These are phyloP conservation scores for Vultur gryphus DNA, from an alignment of 2,797 vertebrate species.

Conservation along the genomic window DNA sequence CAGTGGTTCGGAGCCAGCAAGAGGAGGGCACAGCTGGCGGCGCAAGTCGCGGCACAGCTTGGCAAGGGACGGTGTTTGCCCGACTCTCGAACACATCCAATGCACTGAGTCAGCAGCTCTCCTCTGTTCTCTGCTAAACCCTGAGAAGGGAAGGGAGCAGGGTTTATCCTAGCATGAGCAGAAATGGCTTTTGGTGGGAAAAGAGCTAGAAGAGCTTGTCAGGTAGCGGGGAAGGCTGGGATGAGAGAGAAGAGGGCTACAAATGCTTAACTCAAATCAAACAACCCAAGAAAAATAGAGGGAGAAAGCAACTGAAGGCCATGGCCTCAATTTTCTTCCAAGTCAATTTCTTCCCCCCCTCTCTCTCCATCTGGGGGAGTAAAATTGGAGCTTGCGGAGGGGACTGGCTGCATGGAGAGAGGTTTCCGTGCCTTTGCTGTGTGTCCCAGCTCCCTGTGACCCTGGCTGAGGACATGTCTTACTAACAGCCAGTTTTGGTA, in stretches of 20 bases:
- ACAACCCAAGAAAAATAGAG: constrained; percentile 47
- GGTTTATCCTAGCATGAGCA: background rate
- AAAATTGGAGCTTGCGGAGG: background rate
- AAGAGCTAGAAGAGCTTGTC: background rate
- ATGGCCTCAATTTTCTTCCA: constrained; percentile 65
- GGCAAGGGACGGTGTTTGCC: background rate
- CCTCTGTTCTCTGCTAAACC: background rate
- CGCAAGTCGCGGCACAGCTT: background rate
- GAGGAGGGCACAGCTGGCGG: background rate
- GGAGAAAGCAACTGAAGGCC: constrained; percentile 34
- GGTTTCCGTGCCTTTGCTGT: background rate
- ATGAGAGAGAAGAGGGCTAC: background rate
- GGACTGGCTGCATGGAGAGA: background rate
- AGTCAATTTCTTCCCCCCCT: background rate
- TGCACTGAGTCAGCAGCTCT: background rate
- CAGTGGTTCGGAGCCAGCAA: background rate
- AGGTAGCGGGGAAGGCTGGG: background rate
- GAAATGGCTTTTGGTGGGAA: constrained; percentile 1
- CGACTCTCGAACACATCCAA: background rate
- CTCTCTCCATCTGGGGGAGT: background rate
- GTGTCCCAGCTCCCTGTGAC: background rate
- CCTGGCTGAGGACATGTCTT: background rate
- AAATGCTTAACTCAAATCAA: constrained; percentile 35
- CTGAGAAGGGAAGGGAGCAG: background rate
- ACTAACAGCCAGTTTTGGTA: background rate